Evolutionary conservation across 2,113 vertebrate species (phyloP).

Genomic region (Corythoichthys intestinalis): DNA sequence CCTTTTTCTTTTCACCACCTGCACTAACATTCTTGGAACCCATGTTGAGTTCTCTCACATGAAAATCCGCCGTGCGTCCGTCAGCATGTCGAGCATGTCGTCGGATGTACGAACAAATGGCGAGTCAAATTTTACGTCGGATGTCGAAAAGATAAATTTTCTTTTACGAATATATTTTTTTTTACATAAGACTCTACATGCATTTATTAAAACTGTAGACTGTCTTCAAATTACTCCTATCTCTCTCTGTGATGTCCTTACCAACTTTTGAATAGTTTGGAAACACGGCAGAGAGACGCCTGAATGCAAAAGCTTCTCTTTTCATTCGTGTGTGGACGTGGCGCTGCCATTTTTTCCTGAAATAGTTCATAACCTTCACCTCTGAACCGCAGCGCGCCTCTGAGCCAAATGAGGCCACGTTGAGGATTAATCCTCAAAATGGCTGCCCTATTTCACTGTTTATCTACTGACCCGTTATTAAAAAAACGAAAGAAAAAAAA

Average conservation of each 20-base stretch:
- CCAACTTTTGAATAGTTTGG: neutral
- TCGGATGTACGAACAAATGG: too few species aligned
- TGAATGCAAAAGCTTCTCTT: conserved; percentile 15
- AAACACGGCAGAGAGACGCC: conserved; percentile 13
- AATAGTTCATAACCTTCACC: conserved; percentile 58
- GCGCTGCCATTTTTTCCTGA: conserved; percentile 33
- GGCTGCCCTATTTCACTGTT: conserved; percentile 47
- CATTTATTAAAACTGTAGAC: neutral
- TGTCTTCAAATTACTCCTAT: neutral
- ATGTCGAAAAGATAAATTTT: too few species aligned
- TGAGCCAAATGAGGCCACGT: conserved; percentile 37
- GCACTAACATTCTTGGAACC: too few species aligned
- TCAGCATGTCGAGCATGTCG: too few species aligned
- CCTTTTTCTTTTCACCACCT: too few species aligned
- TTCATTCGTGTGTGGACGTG: conserved; percentile 15
- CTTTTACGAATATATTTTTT: too few species aligned
- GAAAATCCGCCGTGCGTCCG: too few species aligned
- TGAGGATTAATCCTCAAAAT: conserved; percentile 52
- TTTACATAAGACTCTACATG: too few species aligned
- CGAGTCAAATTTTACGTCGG: too few species aligned
- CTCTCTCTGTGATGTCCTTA: conserved; percentile 4
- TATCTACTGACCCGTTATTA: conserved; percentile 59
- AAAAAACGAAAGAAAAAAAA: conserved; percentile 8
- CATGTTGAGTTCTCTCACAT: too few species aligned
- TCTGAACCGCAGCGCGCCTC: conserved; percentile 43